These are phyloP conservation scores for Andrena camellia DNA, from an alignment of 2,888 invertebrate genomes.

Conservation along the genomic window DNA sequence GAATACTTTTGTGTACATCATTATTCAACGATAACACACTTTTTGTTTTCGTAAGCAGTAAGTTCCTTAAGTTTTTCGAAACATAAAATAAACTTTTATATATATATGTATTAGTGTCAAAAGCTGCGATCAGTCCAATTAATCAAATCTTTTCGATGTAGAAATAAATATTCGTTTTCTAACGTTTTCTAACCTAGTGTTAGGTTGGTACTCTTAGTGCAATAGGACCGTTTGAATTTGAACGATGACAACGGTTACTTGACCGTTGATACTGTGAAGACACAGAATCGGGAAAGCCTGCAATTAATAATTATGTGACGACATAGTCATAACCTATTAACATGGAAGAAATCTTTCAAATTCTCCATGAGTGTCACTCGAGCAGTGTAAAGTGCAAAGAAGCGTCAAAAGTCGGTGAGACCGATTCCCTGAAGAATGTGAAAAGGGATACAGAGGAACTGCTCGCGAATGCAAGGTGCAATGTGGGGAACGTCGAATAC, in stretches of 20 bases:
- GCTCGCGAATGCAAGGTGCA: slow-evolving; percentile 42
- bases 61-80: too few species aligned
- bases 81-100: too few species aligned
- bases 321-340: neutral
- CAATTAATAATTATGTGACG: neutral
- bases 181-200: slow-evolving; percentile 15
- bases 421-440: slow-evolving; percentile 46
- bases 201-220: slow-evolving; percentile 12
- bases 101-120: too few species aligned
- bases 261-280: neutral
- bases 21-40: too few species aligned
- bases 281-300: neutral
- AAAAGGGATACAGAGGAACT: slow-evolving; percentile 54
- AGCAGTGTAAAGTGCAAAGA: slow-evolving; percentile 3
- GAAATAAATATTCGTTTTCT: neutral
- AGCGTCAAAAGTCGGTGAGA: neutral
- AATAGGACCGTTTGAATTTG: slow-evolving; percentile 35
- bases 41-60: too few species aligned
- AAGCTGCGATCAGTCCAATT: neutral
- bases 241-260: slow-evolving; percentile 7
- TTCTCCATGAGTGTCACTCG: slow-evolving; percentile 37
- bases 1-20: neutral
- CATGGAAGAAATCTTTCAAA: slow-evolving; percentile 54
- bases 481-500: slow-evolving; percentile 73
- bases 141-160: neutral